These are phyloP conservation scores for Parazoanthus atlanticus DNA, from an alignment of 92 coral and sea anemone species.

Conservation along the genomic window DNA sequence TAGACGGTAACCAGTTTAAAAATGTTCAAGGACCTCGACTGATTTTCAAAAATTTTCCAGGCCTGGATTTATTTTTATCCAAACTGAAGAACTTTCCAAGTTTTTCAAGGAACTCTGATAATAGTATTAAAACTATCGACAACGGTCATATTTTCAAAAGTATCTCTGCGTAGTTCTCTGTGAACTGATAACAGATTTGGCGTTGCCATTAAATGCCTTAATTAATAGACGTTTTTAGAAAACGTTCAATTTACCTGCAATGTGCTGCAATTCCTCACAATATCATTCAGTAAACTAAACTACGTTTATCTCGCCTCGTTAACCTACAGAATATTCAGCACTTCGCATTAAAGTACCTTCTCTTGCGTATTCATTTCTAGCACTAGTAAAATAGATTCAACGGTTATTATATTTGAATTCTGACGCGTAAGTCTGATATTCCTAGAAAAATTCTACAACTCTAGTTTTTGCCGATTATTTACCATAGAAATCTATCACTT, in stretches of 20 bases:
- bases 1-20: neutral
- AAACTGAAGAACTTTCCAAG: no score
- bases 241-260: no score
- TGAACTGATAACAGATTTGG: neutral
- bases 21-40: neutral
- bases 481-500: neutral
- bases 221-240: no score
- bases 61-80: no score
- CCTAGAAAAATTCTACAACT: neutral
- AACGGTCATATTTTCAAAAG: neutral
- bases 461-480: neutral
- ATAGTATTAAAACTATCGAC: neutral
- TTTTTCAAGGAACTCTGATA: no score
- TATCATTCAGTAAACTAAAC: no score
- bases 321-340: no score
- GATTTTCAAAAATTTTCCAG: no score
- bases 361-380: no score
- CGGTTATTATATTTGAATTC: neutral
- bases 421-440: neutral
- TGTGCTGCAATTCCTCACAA: no score
- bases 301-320: no score
- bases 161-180: constrained; percentile 1
- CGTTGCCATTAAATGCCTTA: no score
- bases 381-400: neutral
- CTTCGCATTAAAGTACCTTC: neutral